Evolutionary conservation across 2,113 vertebrate genomes (phyloP).

Genomic region (Panthera uncia): DNA sequence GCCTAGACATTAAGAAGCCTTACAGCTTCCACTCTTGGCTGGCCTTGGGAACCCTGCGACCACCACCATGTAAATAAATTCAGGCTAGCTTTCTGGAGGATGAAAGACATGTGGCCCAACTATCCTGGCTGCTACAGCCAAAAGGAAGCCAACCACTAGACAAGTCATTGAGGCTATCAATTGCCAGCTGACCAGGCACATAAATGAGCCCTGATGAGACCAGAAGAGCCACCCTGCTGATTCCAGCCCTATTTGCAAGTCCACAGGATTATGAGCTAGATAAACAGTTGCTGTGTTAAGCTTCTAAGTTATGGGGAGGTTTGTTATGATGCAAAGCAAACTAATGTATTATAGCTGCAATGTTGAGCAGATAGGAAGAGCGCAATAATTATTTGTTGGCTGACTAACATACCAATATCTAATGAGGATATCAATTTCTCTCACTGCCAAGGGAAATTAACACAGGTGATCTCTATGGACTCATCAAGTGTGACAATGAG

Average conservation of each 20-base stretch:
- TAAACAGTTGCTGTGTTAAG: not conserved
- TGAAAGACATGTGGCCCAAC: not conserved
- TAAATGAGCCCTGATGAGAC: not conserved
- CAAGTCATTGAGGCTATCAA: not conserved
- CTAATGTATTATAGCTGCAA: not conserved
- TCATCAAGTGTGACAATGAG: not conserved
- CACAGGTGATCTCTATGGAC: not conserved
- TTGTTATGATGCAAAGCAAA: not conserved
- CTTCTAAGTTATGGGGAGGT: constrained; percentile 5
- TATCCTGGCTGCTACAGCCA: not conserved
- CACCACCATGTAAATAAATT: not conserved
- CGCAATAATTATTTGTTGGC: not conserved
- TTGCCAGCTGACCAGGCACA: not conserved
- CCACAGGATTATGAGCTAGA: not conserved
- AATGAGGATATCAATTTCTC: not conserved
- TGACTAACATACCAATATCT: not conserved
- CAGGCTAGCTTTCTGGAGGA: not conserved
- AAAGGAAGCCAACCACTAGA: not conserved
- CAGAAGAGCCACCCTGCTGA: not conserved
- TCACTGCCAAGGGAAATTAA: constrained; percentile 2
- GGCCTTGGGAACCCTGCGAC: not conserved
- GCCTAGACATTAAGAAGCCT: not conserved
- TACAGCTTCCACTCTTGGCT: not conserved
- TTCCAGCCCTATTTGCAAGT: not conserved
- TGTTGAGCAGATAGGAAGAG: not conserved